Base-by-base conservation (phyloP, 2,888 invertebrate genomes). In the Sialis lutaria region DNA sequence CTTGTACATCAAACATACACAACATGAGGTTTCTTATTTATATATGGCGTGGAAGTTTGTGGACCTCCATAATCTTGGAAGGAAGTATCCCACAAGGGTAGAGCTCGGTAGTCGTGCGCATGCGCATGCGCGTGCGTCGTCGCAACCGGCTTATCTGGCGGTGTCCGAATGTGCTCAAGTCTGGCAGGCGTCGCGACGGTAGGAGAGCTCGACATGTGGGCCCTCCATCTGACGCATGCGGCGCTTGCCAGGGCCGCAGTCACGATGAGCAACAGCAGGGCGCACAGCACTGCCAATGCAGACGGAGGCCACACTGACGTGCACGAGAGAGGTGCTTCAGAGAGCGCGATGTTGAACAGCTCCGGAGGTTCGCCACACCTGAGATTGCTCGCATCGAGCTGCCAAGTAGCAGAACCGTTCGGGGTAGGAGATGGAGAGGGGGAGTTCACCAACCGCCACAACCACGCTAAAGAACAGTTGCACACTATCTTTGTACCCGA, bases 381-480 rank as follows among this genome's bases (percentile, higher is more conserved):
- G 37, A 78, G 69, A 49, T 71, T 67, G 51, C 72, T 69, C 48
- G 73, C 69, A 59, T 77, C 77, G 55, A 78, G 68, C 55, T 66
- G 7, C 54, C 48, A 65, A 55, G 45, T 64, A 62, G 12, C 51
- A 7, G 42, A 31, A 42, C 8, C 30, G 4, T 35, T 35, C 10
- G 9, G 35, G 4, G 10, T 35, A 10, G 9, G 35, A 9, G 9
- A 35, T 35, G 35, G 10, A 3, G 9, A 35, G 9, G 35, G 35
- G 10, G 33, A 12, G 2, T 42, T 8, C 10, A 33, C 30, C 12
- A 60, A 57, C 46, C 67, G 64, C 39, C 70, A 72, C 40, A 90
- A 67, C 90, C 90, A 90, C 51, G 84, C 70, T 50, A 90, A 67
- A 45, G 88, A 87, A 60, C 90, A 90, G 64, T 90, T 90, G 65